Conservation (phyloP, 2,888 invertebrate genomes). For the Apamea monoglypha region DNA sequence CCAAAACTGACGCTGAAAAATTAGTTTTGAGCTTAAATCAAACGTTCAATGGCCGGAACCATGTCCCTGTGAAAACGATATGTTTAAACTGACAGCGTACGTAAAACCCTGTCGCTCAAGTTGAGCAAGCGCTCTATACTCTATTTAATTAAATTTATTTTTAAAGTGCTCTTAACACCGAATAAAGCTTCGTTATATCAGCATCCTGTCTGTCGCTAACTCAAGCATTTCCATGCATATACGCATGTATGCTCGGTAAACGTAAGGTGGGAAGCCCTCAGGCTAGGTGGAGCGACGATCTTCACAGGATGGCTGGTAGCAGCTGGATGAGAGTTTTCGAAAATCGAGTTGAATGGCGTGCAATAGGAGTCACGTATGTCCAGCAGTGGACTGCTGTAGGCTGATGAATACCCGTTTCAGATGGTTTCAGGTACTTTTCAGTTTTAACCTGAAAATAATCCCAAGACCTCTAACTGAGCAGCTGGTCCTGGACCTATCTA, state of each 20-base stretch:
- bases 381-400: too few relatives aligned
- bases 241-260: too few relatives aligned
- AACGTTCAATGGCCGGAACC: conserved; percentile 10
- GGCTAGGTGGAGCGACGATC: too few relatives aligned
- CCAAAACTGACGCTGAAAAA: not conserved
- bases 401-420: not conserved
- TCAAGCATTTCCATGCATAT: not conserved
- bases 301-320: too few relatives aligned
- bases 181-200: not conserved
- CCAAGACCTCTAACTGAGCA: not conserved
- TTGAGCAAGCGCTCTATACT: conserved; percentile 25
- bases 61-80: conserved; percentile 42
- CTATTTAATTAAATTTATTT: conserved; percentile 34
- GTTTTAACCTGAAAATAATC: not conserved
- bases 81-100: conserved; percentile 48
- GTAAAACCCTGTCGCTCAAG: conserved; percentile 43
- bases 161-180: not conserved
- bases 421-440: not conserved
- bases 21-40: conserved; percentile 11
- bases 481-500: too few relatives aligned
- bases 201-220: not conserved
- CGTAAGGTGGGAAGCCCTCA: too few relatives aligned
- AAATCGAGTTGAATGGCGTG: too few relatives aligned
- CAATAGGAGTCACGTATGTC: too few relatives aligned
- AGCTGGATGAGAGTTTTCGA: too few relatives aligned